phyloP scores from a whole-genome alignment of 1,140 invertebrate genomes.

The Trichonephila inaurata region DNA sequence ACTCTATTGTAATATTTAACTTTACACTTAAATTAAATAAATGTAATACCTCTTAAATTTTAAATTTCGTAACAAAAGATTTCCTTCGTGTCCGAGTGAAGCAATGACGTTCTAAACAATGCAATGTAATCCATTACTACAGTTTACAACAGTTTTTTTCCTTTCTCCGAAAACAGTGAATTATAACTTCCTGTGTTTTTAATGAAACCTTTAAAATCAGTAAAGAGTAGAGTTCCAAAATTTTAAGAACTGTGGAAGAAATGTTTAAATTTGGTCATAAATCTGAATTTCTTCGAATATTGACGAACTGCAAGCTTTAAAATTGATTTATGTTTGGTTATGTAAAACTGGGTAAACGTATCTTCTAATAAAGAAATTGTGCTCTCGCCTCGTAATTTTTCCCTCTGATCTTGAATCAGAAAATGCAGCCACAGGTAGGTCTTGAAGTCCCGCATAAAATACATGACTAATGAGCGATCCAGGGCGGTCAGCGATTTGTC shows the following conservation, averaged over 20 bases:
- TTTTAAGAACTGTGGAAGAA: neutral
- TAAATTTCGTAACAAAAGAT: too few species aligned
- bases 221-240: neutral
- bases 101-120: too few species aligned
- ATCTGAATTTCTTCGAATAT: too few species aligned
- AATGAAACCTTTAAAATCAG: neutral
- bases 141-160: too few species aligned
- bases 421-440: neutral
- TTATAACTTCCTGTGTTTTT: too few species aligned
- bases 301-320: neutral
- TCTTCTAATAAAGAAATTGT: neutral
- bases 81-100: too few species aligned
- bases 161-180: too few species aligned
- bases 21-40: too few species aligned
- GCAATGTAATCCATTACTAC: too few species aligned
- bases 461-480: neutral
- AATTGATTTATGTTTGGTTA: slow-evolving; percentile 1
- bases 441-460: slow-evolving; percentile 5
- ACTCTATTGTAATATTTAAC: too few species aligned
- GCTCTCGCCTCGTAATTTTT: neutral
- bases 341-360: neutral
- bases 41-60: too few species aligned
- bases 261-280: neutral
- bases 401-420: neutral
- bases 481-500: neutral